Conservation (phyloP, 2,113 vertebrate genomes). For the Speoplatyrhinus poulsoni region DNA sequence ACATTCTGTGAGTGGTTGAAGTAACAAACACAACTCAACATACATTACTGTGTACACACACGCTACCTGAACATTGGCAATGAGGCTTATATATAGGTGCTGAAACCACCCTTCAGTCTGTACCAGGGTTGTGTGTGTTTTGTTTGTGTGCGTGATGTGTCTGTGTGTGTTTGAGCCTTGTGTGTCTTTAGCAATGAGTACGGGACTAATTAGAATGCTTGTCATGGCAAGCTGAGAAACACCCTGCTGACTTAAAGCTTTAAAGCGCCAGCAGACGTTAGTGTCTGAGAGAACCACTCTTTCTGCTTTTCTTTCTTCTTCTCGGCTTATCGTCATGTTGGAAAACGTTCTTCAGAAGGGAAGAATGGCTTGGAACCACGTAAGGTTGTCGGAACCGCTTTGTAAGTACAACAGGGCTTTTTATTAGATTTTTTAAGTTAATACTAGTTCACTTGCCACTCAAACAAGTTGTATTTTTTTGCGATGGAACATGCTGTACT, state of each 20-base stretch:
- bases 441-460: constrained; percentile 1
- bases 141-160: constrained; percentile 11
- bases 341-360: constrained; percentile 48
- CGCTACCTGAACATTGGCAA: neutral
- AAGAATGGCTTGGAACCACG: constrained; percentile 40
- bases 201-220: constrained; percentile 69
- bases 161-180: neutral
- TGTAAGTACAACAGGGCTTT: constrained; percentile 51
- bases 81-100: constrained; percentile 6
- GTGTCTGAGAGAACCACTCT: constrained; percentile 18
- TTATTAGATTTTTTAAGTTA: constrained; percentile 7
- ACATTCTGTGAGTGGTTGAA: too few species aligned
- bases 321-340: constrained; percentile 36
- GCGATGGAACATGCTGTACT: constrained; percentile 4
- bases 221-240: constrained; percentile 39
- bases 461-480: neutral
- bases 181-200: constrained; percentile 58
- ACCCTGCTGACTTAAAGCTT: constrained; percentile 53
- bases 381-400: constrained; percentile 46
- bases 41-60: constrained; percentile 4
- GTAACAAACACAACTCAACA: constrained; percentile 5
- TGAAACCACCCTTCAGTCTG: constrained; percentile 32
- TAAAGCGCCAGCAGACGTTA: constrained; percentile 34
- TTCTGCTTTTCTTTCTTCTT: constrained; percentile 5
- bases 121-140: constrained; percentile 20